Base-by-base conservation (phyloP, 2,888 invertebrate genomes). In the Protophormia terraenovae region DNA sequence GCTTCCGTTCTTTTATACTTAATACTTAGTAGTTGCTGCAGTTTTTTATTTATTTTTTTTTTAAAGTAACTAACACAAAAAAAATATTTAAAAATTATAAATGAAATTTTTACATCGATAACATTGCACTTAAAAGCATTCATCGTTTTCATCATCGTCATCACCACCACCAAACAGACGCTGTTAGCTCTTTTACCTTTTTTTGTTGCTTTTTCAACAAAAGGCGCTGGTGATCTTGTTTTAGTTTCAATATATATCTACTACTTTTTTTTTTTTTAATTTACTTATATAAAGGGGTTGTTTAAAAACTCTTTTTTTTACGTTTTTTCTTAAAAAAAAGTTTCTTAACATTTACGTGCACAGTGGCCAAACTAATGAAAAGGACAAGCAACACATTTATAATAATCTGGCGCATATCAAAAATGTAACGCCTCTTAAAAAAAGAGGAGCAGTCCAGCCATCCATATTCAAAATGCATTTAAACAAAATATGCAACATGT, bases 381-480 rank as follows among this genome's bases (percentile, higher is more conserved):
- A 87, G 81, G 87, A 86, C 88, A 86, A 86, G 88, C 86, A 88
- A 84, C 86, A 86, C 88, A 89, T 89, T 89, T 87, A 88, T 88
- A 88, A 88, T 87, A 89, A 89, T 89, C 89, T 89, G 88, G 88
- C 88, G 89, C 88, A 89, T 89, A 88, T 89, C 89, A 88, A 86
- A 89, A 86, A 82, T 87, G 88, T 84, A 87, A 89, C 89, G 89
- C 88, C 89, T 86, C 83, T 88, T 47, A 60, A 86, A 86, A 83
- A 79, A 64, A 58, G n/a, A n/a, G 47, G 60, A 72, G 45, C 16
- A 41, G n/a, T n/a, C n/a, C 69, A 69, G 27, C 32, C 29, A 67
- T 29, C 32, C 47, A 45, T 55, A 47, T 47, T 24, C 55, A 58
- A 55, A 29, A n/a, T n/a, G n/a, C n/a, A n/a, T 27, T 19, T 64